Percentiles rank a stretch among this genome's conserved stretches.
Evolutionary conservation across 2,888 invertebrate genomes (phyloP).

Genomic region (Andrena minutula): DNA sequence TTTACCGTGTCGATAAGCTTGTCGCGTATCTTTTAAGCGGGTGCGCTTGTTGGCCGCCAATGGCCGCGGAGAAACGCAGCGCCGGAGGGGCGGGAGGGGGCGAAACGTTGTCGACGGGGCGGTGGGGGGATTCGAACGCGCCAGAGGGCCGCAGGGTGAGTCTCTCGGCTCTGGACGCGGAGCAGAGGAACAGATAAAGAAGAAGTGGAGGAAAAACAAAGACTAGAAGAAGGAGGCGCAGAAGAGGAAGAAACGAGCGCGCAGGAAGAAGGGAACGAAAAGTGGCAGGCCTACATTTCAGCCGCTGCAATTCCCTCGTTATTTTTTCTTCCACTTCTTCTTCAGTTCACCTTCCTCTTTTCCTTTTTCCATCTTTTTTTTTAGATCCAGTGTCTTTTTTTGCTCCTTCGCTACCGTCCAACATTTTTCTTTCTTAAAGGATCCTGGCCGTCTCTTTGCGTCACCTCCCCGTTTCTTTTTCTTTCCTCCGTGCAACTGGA

Average conservation of each 20-base stretch:
- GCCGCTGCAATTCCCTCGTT: slow-evolving; percentile 59
- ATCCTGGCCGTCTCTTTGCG: slow-evolving; percentile 17
- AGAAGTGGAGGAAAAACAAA: slow-evolving; percentile 46
- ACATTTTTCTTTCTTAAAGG: not conserved
- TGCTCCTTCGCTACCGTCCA: slow-evolving; percentile 7
- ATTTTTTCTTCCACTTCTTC: slow-evolving; percentile 28
- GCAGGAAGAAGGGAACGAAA: slow-evolving; percentile 51
- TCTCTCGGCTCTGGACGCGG: slow-evolving; percentile 55
- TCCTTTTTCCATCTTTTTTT: not conserved
- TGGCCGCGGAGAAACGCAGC: slow-evolving; percentile 63
- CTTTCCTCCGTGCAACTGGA: slow-evolving; percentile 15
- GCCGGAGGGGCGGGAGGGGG: slow-evolving; percentile 19
- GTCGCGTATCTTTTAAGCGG: slow-evolving; percentile 71
- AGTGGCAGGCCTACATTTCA: slow-evolving; percentile 74
- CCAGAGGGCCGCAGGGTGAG: slow-evolving; percentile 51
- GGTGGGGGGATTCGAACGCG: slow-evolving; percentile 30
- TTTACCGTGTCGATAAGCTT: slow-evolving; percentile 74
- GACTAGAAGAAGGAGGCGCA: slow-evolving; percentile 9
- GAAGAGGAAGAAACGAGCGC: slow-evolving; percentile 42
- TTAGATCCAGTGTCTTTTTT: not conserved
- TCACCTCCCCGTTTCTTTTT: slow-evolving; percentile 18
- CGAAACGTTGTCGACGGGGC: not conserved
- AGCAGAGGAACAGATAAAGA: slow-evolving; percentile 51
- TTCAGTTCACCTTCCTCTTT: not conserved
- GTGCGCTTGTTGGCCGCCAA: slow-evolving; percentile 77